phyloP scores from a whole-genome alignment of 2,888 invertebrate genomes.

The Idaea biselata region DNA sequence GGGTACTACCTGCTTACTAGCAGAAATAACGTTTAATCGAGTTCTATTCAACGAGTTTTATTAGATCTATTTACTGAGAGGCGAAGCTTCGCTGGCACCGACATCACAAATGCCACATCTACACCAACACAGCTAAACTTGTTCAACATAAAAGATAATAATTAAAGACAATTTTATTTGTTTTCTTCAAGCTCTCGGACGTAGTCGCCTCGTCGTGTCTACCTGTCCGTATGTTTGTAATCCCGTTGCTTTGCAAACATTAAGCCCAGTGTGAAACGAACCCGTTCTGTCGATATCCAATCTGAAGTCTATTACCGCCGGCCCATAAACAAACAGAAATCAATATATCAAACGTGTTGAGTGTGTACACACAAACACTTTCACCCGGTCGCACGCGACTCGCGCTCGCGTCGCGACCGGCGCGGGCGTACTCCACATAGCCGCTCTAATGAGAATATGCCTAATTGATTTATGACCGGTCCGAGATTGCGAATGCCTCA shows the following conservation, averaged over 20 bases:
- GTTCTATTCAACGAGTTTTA: no score
- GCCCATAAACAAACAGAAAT: slow-evolving; percentile 21
- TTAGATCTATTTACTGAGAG: no score
- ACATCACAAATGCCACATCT: no score
- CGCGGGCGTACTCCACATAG: slow-evolving; percentile 60
- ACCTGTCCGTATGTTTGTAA: no score
- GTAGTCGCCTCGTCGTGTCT: no score
- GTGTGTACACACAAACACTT: slow-evolving; percentile 54
- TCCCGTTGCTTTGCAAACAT: neutral
- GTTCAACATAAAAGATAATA: no score
- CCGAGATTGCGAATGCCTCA: slow-evolving; percentile 29
- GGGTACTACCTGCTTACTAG: no score
- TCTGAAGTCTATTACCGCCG: neutral
- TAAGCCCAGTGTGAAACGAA: neutral
- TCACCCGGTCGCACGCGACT: slow-evolving; percentile 61
- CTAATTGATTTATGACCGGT: slow-evolving; percentile 66
- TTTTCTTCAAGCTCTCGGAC: no score
- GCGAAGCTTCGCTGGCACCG: no score
- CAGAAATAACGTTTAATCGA: no score
- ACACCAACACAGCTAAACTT: no score
- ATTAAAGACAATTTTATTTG: no score
- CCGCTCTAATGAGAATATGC: slow-evolving; percentile 69
- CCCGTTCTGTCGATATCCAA: neutral
- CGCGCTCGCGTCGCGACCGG: slow-evolving; percentile 30
- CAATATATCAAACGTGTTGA: slow-evolving; percentile 30